These are phyloP conservation scores for Hemibagrus wyckioides DNA, from an alignment of 2,113 vertebrate genomes.

Conservation along the genomic window DNA sequence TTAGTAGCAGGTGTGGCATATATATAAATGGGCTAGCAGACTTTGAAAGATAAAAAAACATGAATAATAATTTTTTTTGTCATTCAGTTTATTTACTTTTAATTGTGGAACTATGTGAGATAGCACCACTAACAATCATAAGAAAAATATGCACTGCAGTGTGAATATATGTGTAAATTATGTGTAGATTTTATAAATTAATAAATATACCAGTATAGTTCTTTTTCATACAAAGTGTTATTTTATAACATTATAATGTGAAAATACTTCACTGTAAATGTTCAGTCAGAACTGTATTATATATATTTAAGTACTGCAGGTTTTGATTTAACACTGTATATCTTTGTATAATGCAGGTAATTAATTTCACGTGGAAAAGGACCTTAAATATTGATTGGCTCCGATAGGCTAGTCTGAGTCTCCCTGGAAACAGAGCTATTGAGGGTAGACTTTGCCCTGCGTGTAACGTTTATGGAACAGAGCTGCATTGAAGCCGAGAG, in stretches of 20 bases:
- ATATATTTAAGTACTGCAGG: not conserved
- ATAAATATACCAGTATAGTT: not conserved
- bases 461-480: slow-evolving; percentile 55
- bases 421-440: slow-evolving; percentile 38
- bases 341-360: not conserved
- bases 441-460: slow-evolving; percentile 68
- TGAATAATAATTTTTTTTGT: no score
- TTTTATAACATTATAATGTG: not conserved
- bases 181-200: not conserved
- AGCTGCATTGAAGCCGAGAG: slow-evolving; percentile 10
- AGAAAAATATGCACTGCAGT: not conserved
- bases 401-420: not conserved
- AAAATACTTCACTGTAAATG: not conserved
- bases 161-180: no score
- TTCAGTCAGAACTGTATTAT: not conserved
- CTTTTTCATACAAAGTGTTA: not conserved
- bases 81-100: not conserved
- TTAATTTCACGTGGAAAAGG: not conserved
- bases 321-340: not conserved
- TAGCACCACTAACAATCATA: not conserved
- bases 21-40: no score
- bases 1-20: no score
- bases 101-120: not conserved
- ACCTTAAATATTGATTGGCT: slow-evolving; percentile 29
- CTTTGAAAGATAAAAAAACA: no score